Conservation (phyloP, 2,113 vertebrate genomes). For the Pelmatolapia mariae region DNA sequence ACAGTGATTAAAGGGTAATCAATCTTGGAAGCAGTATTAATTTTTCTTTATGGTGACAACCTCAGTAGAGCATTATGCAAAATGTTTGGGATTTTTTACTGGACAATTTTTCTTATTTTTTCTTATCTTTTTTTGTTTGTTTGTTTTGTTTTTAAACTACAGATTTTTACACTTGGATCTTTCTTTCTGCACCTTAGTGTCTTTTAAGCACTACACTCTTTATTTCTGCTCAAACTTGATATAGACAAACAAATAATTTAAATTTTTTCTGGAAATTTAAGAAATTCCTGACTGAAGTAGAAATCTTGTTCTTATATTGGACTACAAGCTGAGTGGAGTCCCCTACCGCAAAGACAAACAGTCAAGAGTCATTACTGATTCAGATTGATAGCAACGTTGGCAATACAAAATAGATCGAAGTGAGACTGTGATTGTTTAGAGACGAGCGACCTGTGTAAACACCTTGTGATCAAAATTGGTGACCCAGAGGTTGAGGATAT, state of each 20-base stretch:
- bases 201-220: background rate
- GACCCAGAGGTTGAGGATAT: background rate
- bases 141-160: background rate
- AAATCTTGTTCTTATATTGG: background rate
- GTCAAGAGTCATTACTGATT: background rate
- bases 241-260: rapidly evolving
- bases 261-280: background rate
- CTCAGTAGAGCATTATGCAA: background rate
- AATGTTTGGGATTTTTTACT: background rate
- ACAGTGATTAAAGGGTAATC: background rate
- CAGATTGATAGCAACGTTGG: background rate
- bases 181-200: background rate
- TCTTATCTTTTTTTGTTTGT: background rate
- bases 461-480: background rate
- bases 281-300: background rate
- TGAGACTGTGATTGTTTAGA: background rate
- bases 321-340: background rate
- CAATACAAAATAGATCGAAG: background rate
- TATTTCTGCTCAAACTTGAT: background rate
- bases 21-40: background rate
- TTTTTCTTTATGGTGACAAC: background rate
- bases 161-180: background rate
- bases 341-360: background rate
- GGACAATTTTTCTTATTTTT: background rate
- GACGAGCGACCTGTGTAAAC: background rate